phyloP scores from a whole-genome alignment of 2,113 vertebrate genomes.

The Semnopithecus entellus region DNA sequence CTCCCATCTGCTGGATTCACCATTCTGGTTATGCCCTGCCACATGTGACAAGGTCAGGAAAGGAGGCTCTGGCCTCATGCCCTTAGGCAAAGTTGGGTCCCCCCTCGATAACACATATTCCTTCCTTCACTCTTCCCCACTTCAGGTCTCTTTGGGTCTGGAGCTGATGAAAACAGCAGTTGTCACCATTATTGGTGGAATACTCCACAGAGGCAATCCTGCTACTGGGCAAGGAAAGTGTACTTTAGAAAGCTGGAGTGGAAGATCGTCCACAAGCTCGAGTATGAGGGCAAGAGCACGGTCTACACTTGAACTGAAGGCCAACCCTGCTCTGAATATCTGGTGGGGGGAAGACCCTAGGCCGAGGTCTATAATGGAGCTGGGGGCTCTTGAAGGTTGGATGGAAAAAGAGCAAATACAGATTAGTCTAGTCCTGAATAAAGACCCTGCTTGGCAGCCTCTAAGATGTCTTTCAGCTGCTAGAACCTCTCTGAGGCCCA shows the following conservation, averaged over 20 bases:
- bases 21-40: conserved; percentile 65
- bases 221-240: neutral
- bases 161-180: conserved; percentile 79
- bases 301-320: neutral
- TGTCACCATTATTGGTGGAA: conserved; percentile 93
- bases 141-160: conserved; percentile 89
- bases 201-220: conserved; percentile 35
- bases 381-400: neutral
- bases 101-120: neutral
- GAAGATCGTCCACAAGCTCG: neutral
- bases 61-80: neutral
- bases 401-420: neutral
- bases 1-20: conserved; percentile 67
- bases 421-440: neutral
- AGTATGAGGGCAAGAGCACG: neutral
- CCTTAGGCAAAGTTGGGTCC: neutral
- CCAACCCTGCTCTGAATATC: neutral
- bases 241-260: neutral
- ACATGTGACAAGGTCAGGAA: conserved; percentile 61
- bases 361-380: neutral
- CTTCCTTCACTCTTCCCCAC: neutral
- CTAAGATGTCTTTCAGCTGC: neutral
- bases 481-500: neutral
- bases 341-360: neutral
- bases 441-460: neutral